A percentile compares a stretch with the other conserved stretches of the same genome.
Conservation (phyloP, 2,113 vertebrate species). For the Trinectes maculatus region DNA sequence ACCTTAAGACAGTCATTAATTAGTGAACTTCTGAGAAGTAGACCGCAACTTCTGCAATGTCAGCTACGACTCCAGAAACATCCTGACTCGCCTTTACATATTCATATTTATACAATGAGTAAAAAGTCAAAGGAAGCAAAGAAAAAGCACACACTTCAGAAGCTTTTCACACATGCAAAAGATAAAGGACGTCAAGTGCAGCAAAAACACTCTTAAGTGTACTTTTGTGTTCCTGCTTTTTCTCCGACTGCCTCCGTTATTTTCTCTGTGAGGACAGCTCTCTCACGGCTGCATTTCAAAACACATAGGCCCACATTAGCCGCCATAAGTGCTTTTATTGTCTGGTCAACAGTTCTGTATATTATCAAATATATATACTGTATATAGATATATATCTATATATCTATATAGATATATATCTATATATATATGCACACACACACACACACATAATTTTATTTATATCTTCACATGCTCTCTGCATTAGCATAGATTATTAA, state of each 20-base stretch:
- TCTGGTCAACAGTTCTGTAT: constrained; percentile 30
- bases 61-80: constrained; percentile 55
- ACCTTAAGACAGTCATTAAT: constrained; percentile 48
- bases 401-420: neutral
- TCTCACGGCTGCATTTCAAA: constrained; percentile 20
- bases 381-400: neutral
- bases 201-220: constrained; percentile 31
- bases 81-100: constrained; percentile 54
- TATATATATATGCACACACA: constrained; percentile 2
- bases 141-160: constrained; percentile 35
- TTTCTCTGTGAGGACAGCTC: neutral
- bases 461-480: constrained; percentile 21
- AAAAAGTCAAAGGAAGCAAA: constrained; percentile 5
- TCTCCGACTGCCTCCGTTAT: constrained; percentile 30
- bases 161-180: constrained; percentile 43
- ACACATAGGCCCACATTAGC: neutral
- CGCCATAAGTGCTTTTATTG: constrained; percentile 16
- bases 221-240: constrained; percentile 33
- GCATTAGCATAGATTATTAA: constrained; percentile 63
- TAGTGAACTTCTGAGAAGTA: constrained; percentile 48
- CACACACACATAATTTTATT: constrained; percentile 18
- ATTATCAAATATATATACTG: constrained; percentile 63
- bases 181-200: constrained; percentile 41
- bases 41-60: constrained; percentile 51
- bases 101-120: constrained; percentile 56